Conservation (phyloP, 1,140 invertebrate genomes). For the Drosophila subobscura region DNA sequence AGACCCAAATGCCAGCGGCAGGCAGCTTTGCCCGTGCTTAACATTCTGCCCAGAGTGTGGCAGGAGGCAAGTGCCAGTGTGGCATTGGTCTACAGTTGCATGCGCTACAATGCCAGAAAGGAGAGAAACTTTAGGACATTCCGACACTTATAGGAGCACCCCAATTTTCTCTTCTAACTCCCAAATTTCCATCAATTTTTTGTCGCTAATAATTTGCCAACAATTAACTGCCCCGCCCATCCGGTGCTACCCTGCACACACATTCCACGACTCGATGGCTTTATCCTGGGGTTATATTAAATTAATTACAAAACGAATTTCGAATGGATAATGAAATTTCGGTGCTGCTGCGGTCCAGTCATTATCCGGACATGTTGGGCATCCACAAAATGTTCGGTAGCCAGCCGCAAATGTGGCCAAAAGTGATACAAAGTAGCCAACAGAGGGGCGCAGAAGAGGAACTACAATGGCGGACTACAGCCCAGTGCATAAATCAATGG, state of each 20-base stretch:
- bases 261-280: too few relatives aligned
- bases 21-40: too few relatives aligned
- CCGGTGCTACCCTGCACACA: too few relatives aligned
- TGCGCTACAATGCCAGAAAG: slow-evolving; percentile 34
- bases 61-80: not conserved
- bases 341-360: slow-evolving; percentile 60
- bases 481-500: slow-evolving; percentile 6
- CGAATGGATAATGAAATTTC: slow-evolving; percentile 77
- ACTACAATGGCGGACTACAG: slow-evolving; percentile 37
- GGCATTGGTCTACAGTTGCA: slow-evolving; percentile 7
- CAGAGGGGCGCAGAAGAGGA: slow-evolving; percentile 55
- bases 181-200: too few relatives aligned
- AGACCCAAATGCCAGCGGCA: slow-evolving; percentile 40
- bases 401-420: slow-evolving; percentile 77
- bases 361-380: slow-evolving; percentile 74
- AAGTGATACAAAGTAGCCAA: slow-evolving; percentile 75
- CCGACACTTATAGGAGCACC: not conserved
- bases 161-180: too few relatives aligned
- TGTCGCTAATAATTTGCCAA: too few relatives aligned
- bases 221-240: too few relatives aligned
- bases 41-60: slow-evolving; percentile 39
- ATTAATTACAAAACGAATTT: slow-evolving; percentile 79
- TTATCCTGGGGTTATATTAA: slow-evolving; percentile 66
- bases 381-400: slow-evolving; percentile 55
- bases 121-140: too few relatives aligned